These are phyloP conservation scores for Nephrotoma appendiculata DNA, from an alignment of 2,888 invertebrate genomes.

Conservation along the genomic window DNA sequence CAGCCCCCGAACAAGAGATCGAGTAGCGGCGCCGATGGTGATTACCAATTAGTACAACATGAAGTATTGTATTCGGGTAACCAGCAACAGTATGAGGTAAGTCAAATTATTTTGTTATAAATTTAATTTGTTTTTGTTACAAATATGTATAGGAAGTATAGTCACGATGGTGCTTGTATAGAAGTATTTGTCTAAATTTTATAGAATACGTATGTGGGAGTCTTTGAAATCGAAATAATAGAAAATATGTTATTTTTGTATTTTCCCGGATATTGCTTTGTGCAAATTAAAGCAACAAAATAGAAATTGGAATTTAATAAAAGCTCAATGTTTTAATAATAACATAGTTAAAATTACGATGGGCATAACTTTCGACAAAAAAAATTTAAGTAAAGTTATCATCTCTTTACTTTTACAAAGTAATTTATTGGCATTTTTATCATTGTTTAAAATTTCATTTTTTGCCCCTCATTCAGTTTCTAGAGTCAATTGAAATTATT, in stretches of 20 bases:
- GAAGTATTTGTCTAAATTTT: not conserved
- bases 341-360: not conserved
- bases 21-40: constrained; percentile 84
- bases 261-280: not conserved
- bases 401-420: too few relatives aligned
- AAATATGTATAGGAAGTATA: not conserved
- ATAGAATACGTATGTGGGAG: not conserved
- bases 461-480: too few relatives aligned
- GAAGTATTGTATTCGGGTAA: constrained; percentile 95
- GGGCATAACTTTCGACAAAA: too few relatives aligned
- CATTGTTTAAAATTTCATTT: too few relatives aligned
- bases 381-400: too few relatives aligned
- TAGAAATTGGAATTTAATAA: not conserved
- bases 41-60: constrained; percentile 97
- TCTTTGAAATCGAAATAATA: too few relatives aligned
- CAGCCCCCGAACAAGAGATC: constrained; percentile 49
- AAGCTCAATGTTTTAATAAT: not conserved
- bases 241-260: not conserved
- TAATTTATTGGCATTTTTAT: too few relatives aligned
- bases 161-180: not conserved
- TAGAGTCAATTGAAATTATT: too few relatives aligned
- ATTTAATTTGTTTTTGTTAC: not conserved
- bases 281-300: not conserved
- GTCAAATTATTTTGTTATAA: not conserved
- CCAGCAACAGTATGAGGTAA: constrained; percentile 70